Percentiles rank a stretch among this genome's conserved stretches.
Conservation (phyloP, 2,797 vertebrate species). For the Artibeus jamaicensis region DNA sequence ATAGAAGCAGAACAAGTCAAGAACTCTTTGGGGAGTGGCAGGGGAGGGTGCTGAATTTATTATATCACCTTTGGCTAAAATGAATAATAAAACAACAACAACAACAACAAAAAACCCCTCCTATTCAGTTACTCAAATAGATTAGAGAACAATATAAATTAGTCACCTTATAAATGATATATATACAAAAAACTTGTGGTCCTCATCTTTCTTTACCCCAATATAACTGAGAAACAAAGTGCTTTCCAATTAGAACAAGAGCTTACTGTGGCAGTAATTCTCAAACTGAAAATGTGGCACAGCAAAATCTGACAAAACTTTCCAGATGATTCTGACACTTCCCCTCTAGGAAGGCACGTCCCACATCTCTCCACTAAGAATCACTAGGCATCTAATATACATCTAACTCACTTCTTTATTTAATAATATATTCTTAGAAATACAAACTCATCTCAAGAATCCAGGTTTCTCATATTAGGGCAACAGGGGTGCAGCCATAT, state of each 20-base stretch:
- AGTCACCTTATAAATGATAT: not conserved
- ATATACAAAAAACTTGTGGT: not conserved
- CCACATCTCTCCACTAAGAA: not conserved
- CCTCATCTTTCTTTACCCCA: not conserved
- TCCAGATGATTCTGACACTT: not conserved
- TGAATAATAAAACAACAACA: not conserved
- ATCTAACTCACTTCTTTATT: not conserved
- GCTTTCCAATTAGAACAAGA: not conserved
- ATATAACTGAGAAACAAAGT: not conserved
- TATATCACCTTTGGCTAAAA: not conserved
- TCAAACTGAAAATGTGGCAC: not conserved
- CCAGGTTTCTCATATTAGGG: not conserved
- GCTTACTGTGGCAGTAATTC: not conserved
- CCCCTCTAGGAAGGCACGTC: not conserved
- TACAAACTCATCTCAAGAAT: not conserved
- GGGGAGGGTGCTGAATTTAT: not conserved
- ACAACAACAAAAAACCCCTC: not conserved
- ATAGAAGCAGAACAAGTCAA: not conserved
- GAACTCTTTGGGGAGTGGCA: not conserved
- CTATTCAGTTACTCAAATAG: not conserved
- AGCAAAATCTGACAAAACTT: not conserved
- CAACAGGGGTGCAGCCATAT: not conserved
- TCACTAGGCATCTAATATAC: not conserved
- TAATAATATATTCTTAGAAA: conserved; percentile 37
- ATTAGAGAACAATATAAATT: not conserved